Conservation (phyloP, 1,140 invertebrate species). For the Holotrichia oblita region DNA sequence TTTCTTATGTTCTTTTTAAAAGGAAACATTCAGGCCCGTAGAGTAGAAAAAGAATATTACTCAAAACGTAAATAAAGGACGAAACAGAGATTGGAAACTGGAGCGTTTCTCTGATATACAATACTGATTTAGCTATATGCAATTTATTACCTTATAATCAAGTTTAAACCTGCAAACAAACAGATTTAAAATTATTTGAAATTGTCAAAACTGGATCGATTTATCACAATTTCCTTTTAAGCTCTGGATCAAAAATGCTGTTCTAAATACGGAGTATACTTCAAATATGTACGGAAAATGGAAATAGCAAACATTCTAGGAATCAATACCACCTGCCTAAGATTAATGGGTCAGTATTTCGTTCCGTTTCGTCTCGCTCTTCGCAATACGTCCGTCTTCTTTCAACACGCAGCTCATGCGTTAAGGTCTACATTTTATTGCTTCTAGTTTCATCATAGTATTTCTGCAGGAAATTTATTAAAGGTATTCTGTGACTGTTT, state of each 20-base stretch:
- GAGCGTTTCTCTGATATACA: no score
- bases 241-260: not conserved
- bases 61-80: no score
- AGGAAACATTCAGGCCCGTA: no score
- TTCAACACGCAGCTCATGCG: conserved; percentile 15
- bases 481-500: not conserved
- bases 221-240: no score
- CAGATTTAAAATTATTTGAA: no score
- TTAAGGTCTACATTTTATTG: conserved; percentile 21
- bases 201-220: no score
- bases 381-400: not conserved
- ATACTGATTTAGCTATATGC: no score
- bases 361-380: not conserved
- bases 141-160: no score
- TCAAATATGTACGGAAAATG: not conserved
- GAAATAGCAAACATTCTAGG: conserved; percentile 17
- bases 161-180: no score
- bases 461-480: not conserved
- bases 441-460: conserved; percentile 8
- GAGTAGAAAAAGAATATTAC: no score
- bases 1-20: not conserved
- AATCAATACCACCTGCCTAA: conserved; percentile 20
- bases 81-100: no score
- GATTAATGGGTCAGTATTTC: conserved; percentile 16
- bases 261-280: not conserved